A percentile compares a stretch with the other conserved stretches of the same genome.
These are phyloP conservation scores for Nasua narica DNA, from an alignment of 2,797 vertebrate genomes.

Conservation along the genomic window DNA sequence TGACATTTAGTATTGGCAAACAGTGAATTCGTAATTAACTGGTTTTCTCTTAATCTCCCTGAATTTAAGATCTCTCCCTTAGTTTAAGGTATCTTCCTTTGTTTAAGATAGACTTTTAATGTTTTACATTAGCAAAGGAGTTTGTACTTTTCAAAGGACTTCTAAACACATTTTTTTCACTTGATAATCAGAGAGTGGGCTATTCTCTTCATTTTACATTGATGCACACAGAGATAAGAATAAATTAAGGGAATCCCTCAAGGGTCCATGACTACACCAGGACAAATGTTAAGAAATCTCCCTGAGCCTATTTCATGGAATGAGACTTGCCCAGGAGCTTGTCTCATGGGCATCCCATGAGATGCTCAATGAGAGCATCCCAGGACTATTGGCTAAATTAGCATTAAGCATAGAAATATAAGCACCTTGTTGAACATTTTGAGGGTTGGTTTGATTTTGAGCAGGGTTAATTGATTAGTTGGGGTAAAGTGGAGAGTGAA, in stretches of 20 bases:
- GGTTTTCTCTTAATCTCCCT: neutral
- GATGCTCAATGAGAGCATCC: too few species aligned
- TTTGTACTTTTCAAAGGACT: neutral
- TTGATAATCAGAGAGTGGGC: fast-evolving
- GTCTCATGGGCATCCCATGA: too few species aligned
- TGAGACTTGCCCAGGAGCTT: neutral
- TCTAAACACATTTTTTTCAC: neutral
- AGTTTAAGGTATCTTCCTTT: neutral
- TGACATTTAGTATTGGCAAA: neutral
- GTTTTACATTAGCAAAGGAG: neutral
- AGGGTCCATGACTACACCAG: neutral
- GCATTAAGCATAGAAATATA: neutral
- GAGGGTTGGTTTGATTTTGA: slow-evolving; percentile 11
- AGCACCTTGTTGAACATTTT: neutral
- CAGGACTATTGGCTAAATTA: neutral
- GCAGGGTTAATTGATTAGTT: neutral
- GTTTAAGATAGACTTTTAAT: neutral
- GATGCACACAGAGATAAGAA: neutral
- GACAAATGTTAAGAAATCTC: neutral
- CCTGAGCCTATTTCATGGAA: neutral
- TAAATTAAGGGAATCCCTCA: neutral
- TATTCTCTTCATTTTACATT: neutral
- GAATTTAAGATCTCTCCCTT: neutral
- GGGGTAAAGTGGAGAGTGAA: neutral
- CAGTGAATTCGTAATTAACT: neutral